phyloP scores from a whole-genome alignment of 2,888 invertebrate genomes.

The Chloroclystis v-ata region DNA sequence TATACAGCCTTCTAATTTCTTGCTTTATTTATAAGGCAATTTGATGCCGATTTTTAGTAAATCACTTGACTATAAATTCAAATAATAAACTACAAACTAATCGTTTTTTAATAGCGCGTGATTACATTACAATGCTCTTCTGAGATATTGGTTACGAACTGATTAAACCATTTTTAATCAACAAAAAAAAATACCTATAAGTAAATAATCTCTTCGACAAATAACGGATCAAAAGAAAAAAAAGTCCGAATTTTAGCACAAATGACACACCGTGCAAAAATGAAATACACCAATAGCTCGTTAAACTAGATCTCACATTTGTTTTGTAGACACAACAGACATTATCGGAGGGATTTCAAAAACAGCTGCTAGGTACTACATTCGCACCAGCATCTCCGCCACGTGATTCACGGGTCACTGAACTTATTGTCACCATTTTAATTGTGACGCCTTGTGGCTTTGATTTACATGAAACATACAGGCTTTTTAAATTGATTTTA shows the following conservation, averaged over 20 bases:
- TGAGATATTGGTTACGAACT: neutral
- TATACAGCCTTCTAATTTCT: constrained; percentile 9
- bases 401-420: constrained; percentile 48
- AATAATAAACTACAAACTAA: constrained; percentile 3
- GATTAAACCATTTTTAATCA: too few species aligned
- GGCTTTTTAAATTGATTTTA: neutral
- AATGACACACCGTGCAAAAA: neutral
- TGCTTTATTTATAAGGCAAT: constrained; percentile 7
- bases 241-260: neutral
- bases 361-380: constrained; percentile 52
- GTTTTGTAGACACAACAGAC: constrained; percentile 19
- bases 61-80: constrained; percentile 5
- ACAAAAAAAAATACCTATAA: too few species aligned
- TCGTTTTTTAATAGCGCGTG: constrained; percentile 9
- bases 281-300: neutral
- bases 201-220: too few species aligned
- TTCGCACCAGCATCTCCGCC: constrained; percentile 36
- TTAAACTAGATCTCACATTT: constrained; percentile 3
- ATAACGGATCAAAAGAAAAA: too few species aligned
- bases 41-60: constrained; percentile 10
- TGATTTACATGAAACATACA: constrained; percentile 4
- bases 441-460: constrained; percentile 17
- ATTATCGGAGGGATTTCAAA: constrained; percentile 15
- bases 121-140: neutral
- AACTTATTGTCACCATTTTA: constrained; percentile 39